Conservation (phyloP, 1,140 invertebrate genomes). For the Laupala kohalensis region DNA sequence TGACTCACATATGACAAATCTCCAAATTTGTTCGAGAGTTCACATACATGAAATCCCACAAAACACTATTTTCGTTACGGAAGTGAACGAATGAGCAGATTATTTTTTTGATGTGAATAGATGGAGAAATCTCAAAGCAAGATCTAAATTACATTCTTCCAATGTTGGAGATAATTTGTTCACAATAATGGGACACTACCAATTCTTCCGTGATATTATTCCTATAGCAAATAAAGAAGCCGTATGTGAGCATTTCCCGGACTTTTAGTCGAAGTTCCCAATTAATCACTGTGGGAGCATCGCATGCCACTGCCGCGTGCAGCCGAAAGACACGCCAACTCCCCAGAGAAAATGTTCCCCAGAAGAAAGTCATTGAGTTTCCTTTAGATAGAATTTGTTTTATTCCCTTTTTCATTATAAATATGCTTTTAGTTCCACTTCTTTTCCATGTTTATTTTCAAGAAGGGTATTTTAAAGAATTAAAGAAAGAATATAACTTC, state of each 20-base stretch:
- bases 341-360: background rate
- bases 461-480: background rate
- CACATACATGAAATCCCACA: too few relatives aligned
- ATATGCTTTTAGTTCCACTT: background rate
- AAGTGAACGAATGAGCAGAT: too few relatives aligned
- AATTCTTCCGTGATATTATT: background rate
- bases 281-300: background rate
- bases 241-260: background rate
- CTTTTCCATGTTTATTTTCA: background rate
- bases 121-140: too few relatives aligned
- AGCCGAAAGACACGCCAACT: background rate
- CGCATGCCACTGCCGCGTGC: background rate
- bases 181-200: background rate
- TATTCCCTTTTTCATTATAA: background rate
- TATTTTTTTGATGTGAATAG: too few relatives aligned
- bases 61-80: too few relatives aligned
- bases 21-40: too few relatives aligned
- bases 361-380: background rate
- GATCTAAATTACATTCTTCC: too few relatives aligned
- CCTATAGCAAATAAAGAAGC: background rate
- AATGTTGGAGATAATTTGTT: background rate
- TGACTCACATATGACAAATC: too few relatives aligned
- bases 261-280: background rate
- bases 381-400: background rate
- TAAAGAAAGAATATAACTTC: conserved; percentile 2